phyloP scores from a whole-genome alignment of 2,797 vertebrate species.

The Neosilurus hyrtlii region DNA sequence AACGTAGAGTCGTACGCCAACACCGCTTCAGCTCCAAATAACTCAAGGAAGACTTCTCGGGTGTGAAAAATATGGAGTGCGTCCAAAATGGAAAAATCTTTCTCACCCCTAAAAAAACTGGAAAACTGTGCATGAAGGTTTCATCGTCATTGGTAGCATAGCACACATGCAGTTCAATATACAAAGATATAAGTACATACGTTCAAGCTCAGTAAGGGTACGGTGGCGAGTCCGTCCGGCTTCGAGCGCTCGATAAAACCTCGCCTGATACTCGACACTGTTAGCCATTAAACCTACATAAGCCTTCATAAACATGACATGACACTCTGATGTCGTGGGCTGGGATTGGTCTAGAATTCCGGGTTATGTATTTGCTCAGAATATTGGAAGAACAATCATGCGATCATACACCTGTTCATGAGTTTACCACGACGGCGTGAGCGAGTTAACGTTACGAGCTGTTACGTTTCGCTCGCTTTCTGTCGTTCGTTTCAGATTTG shows the following conservation, averaged over 20 bases:
- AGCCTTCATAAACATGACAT: slow-evolving; percentile 44
- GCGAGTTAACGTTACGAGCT: background rate
- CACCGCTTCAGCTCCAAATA: slow-evolving; percentile 28
- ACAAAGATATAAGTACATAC: slow-evolving; percentile 68
- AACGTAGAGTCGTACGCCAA: slow-evolving; percentile 23
- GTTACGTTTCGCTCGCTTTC: background rate
- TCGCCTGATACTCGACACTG: slow-evolving; percentile 27
- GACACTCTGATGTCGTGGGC: background rate
- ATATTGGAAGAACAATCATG: background rate
- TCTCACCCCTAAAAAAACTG: slow-evolving; percentile 50
- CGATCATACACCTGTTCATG: background rate
- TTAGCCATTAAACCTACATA: slow-evolving; percentile 31
- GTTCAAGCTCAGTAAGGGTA: slow-evolving; percentile 47
- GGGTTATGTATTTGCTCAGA: background rate
- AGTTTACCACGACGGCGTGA: background rate
- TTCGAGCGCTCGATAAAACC: slow-evolving; percentile 27
- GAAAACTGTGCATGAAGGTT: slow-evolving; percentile 68
- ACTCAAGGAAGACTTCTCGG: slow-evolving; percentile 49
- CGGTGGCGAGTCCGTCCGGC: slow-evolving; percentile 19
- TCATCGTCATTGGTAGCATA: slow-evolving; percentile 69
- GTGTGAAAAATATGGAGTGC: slow-evolving; percentile 9
- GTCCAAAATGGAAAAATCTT: slow-evolving; percentile 17
- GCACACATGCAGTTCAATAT: slow-evolving; percentile 73
- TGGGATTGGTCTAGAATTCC: background rate
- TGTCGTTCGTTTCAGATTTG: background rate